These are phyloP conservation scores for Phyllostomus discolor DNA, from an alignment of 2,113 vertebrate genomes.

Conservation along the genomic window DNA sequence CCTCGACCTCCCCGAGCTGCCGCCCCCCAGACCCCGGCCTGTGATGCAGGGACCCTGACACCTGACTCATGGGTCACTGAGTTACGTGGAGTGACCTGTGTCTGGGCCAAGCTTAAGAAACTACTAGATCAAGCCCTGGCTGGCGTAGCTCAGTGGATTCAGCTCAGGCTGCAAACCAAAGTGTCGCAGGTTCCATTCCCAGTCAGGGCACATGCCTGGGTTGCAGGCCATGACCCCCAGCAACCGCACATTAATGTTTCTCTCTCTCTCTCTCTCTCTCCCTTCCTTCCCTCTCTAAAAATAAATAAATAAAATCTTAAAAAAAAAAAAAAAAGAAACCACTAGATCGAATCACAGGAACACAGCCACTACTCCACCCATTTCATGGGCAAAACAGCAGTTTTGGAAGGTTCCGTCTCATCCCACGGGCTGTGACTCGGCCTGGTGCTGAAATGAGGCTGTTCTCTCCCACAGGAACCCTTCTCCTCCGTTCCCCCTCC, in stretches of 20 bases:
- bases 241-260: no score
- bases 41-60: background rate
- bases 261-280: no score
- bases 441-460: no score
- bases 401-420: no score
- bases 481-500: background rate
- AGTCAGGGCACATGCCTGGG: no score
- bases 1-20: background rate
- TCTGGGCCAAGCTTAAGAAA: background rate
- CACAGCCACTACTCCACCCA: background rate
- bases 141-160: no score
- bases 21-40: accelerated
- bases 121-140: background rate
- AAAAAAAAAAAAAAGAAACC: no score
- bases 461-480: background rate
- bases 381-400: background rate
- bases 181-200: no score
- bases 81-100: background rate
- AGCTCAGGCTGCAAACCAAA: no score
- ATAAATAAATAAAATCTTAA: no score
- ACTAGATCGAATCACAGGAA: background rate
- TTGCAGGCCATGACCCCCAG: no score
- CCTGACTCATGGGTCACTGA: background rate
- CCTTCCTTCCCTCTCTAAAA: no score
- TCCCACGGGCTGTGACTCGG: background rate